Evolutionary conservation across 2,797 vertebrate species (phyloP), one percentile per base, ranked within the genome.

Genomic region (Malacoraja senta): DNA sequence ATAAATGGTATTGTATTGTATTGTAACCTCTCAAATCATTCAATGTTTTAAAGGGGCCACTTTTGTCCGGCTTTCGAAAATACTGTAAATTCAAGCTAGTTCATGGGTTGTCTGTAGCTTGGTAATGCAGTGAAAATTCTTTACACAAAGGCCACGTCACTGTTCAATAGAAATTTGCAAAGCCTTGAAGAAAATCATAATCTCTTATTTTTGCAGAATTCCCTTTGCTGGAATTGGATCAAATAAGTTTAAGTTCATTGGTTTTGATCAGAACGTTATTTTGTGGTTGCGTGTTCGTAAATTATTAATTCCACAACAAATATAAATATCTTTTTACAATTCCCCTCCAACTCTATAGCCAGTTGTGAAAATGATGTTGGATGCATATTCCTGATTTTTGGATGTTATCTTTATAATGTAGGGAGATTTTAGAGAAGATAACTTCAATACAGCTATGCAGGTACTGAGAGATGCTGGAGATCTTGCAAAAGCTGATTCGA

Each of bases 361-460:
- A 78, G 21, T 61, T 8, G 35, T 61, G n/a, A 80, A 12, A 35
- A 6, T 86, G 15, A 68, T 21, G 35, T 9, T 21, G 1, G 58
- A 44, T 8, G 29, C 76, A 79, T 91, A 32, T n/a, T 79, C n/a
- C 44, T 91, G 65, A 53, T 2, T 58, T 71, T 53, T 21, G 81
- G 29, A 65, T 35, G 29, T 12, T 93, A 80, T 21, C 93, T 32
- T 72, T 93, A 12, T 88, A 26, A 92, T 93, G 93, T 93, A 99
- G 99, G 99, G 99, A 17, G 99, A 99, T 95, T 99, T 99, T 95
- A 97, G 99, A 95, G 99, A 99, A 95, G 99, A 99, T 94, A 99
- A 99, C 95, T 99, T 99, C 95, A 99, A 99, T 95, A 99, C 98
- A 12, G 99, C 99, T n/a, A 99, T 99, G 99, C 98, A 99, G 93